These are phyloP conservation scores for Gnatocerus cornutus DNA, from an alignment of 2,888 invertebrate species.

Conservation along the genomic window DNA sequence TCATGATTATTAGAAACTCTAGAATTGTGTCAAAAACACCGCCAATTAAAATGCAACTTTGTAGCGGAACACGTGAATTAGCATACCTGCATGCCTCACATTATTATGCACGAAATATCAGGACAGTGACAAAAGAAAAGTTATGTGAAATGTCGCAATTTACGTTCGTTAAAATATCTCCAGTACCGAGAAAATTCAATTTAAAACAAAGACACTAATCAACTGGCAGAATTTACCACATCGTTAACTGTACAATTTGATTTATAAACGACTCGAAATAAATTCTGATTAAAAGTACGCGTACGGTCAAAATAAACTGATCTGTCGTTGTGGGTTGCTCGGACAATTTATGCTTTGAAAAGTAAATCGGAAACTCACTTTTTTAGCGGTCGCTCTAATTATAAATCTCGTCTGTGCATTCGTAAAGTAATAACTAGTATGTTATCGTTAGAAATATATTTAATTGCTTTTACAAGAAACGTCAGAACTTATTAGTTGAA, in stretches of 20 bases:
- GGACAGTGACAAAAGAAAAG: constrained; percentile 23
- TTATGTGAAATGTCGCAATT: constrained; percentile 27
- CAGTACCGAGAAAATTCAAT: constrained; percentile 39
- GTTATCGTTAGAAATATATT: neutral
- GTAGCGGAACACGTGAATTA: constrained; percentile 2
- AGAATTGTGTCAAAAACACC: constrained; percentile 26
- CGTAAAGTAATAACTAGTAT: neutral
- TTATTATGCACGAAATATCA: constrained; percentile 1
- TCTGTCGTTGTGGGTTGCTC: too few species aligned
- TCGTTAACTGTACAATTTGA: constrained; percentile 46
- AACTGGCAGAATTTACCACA: constrained; percentile 48
- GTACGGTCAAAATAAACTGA: neutral
- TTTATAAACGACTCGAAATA: constrained; percentile 38
- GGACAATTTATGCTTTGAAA: too few species aligned
- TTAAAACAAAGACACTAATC: constrained; percentile 43
- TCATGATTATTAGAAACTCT: constrained; percentile 11
- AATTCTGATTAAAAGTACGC: constrained; percentile 21
- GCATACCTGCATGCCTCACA: constrained; percentile 14
- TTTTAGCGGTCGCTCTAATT: too few species aligned
- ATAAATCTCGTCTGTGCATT: neutral
- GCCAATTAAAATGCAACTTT: constrained; percentile 16
- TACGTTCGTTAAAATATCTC: constrained; percentile 46
- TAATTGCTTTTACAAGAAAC: constrained; percentile 1
- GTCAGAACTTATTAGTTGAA: neutral
- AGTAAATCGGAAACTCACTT: too few species aligned